Base-by-base conservation (phyloP, 2,113 vertebrate species). In the Anas platyrhynchos region DNA sequence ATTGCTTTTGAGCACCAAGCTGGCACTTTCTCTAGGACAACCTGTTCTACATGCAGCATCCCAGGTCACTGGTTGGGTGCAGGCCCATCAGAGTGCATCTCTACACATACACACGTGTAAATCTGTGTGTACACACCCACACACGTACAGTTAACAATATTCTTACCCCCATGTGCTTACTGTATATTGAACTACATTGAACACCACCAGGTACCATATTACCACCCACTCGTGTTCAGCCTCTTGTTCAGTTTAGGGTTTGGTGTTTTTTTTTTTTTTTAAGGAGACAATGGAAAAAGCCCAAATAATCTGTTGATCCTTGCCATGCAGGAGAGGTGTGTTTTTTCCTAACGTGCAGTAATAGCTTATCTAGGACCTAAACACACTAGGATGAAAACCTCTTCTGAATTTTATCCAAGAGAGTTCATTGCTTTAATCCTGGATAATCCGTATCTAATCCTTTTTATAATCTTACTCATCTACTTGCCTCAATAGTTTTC, bases 381-480 rank as follows among this genome's bases (percentile, higher is more conserved):
- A 88, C 62, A 79, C 56, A 86, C 6, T 38, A 78, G 46, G 69
- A 79, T 79, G n/a, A 91, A 95, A 96, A 87, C n/a, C 78, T 77
- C 74, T 95, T 73, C 77, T 83, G 91, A 83, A 87, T 94, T 95
- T 89, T 93, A 95, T 95, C 93, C 74, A 92, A 84, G 77, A 72
- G 91, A 58, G 88, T 91, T 96, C 91, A 91, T 88, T 93, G 91
- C 77, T 63, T 94, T 95, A 96, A 95, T 96, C 94, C 92, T 85
- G 59, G 86, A 87, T 97, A 96, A 96, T 94, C 94, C 86, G 71
- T 88, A 81, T 44, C 92, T 95, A 94, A 96, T 96, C 86, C 88
- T 95, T 93, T 96, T 91, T 79, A 91, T 84, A 95, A 97, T 96
- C 94, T 94, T 80, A 82, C 83, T 89, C 92, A 96, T 93, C 93